A percentile compares a stretch with the other conserved stretches of the same genome.
Evolutionary conservation across 2,113 vertebrate genomes (phyloP).

Genomic region (Siniperca knerii): DNA sequence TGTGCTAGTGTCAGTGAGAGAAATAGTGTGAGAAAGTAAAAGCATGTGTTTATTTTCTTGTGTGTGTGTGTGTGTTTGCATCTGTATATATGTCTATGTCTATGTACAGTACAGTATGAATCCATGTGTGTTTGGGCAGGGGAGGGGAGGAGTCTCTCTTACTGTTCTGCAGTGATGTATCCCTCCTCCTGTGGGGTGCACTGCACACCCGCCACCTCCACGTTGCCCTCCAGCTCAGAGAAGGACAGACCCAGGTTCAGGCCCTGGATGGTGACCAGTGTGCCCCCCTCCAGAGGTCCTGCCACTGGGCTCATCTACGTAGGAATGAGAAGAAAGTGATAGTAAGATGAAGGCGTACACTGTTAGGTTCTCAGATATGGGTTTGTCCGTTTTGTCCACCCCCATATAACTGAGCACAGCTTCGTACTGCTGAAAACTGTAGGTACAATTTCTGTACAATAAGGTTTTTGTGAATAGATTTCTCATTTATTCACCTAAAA

Average conservation of each 20-base stretch:
- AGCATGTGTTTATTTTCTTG: background rate
- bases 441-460: background rate
- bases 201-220: slow-evolving; percentile 93
- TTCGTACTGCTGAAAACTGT: background rate
- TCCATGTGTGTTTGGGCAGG: background rate
- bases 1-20: slow-evolving; percentile 23
- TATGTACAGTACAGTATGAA: slow-evolving; percentile 18
- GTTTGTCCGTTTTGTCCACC: background rate
- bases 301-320: slow-evolving; percentile 92
- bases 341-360: background rate
- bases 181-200: slow-evolving; percentile 89
- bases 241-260: slow-evolving; percentile 95
- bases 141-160: slow-evolving; percentile 72
- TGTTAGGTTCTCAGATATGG: background rate
- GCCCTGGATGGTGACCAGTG: slow-evolving; percentile 92
- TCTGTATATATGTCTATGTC: background rate
- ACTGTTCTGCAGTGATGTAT: slow-evolving; percentile 96
- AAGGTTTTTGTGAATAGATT: background rate
- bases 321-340: background rate
- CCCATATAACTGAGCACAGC: no score
- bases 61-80: background rate
- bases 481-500: background rate
- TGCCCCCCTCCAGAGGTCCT: slow-evolving; percentile 93
- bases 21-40: slow-evolving; percentile 1
- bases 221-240: slow-evolving; percentile 91